Conservation (phyloP, 2,113 vertebrate species). For the Takifugu bimaculatus region DNA sequence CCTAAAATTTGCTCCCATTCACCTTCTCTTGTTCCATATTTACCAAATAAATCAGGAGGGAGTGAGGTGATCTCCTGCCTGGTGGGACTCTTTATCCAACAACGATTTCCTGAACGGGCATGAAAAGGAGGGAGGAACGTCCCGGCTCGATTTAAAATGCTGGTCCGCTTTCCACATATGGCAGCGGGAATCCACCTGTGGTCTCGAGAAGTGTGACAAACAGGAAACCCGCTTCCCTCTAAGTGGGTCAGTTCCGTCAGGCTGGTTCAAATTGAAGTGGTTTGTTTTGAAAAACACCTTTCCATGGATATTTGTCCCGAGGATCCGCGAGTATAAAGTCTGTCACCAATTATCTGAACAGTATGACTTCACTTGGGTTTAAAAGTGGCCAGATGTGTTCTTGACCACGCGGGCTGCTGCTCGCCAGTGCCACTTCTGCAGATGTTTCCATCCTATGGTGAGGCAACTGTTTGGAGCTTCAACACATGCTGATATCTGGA, state of each 20-base stretch:
- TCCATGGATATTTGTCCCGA: neutral
- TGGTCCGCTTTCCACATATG: too few species aligned
- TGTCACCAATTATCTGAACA: neutral
- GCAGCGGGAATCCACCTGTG: too few species aligned
- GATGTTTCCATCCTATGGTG: too few species aligned
- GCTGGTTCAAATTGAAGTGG: neutral
- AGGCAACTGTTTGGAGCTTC: too few species aligned
- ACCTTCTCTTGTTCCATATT: too few species aligned
- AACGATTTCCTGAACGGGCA: slow-evolving; percentile 43
- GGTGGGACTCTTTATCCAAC: slow-evolving; percentile 14
- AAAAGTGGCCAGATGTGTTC: slow-evolving; percentile 17
- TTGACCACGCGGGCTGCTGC: neutral
- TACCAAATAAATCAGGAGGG: too few species aligned
- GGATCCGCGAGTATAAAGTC: neutral
- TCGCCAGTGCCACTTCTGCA: too few species aligned
- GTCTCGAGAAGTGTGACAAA: too few species aligned
- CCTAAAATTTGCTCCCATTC: too few species aligned
- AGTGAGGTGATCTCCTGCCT: neutral
- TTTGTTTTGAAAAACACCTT: neutral
- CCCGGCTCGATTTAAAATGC: too few species aligned
- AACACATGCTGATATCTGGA: too few species aligned
- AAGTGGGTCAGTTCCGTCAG: neutral
- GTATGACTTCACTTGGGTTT: neutral
- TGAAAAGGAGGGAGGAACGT: neutral
- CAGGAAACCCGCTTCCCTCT: slow-evolving; percentile 13